Evolutionary conservation across 30 jellyfish, hydroid and myxozoan genomes (phyloP).

Genomic region (Mastigias papua): DNA sequence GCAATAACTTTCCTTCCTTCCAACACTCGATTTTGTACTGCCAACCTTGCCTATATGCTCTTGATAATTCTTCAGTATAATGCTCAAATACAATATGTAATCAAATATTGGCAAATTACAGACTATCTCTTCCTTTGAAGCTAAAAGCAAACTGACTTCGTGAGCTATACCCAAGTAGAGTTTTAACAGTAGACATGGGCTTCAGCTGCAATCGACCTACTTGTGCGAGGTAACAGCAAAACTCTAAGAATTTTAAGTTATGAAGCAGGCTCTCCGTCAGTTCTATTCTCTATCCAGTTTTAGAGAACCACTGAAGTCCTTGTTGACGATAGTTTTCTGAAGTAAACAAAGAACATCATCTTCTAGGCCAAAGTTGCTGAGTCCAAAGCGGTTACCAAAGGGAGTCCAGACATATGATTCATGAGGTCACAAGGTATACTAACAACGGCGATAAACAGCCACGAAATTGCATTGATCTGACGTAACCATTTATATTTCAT

Average conservation of each 20-base stretch:
- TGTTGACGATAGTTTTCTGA: conserved; percentile 8
- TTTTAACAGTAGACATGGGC: not conserved
- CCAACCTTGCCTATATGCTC: conserved; percentile 2
- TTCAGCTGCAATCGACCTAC: conserved; percentile 9
- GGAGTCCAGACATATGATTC: conserved; percentile 10
- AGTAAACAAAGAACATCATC: conserved; percentile 38
- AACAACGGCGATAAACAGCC: too few relatives aligned
- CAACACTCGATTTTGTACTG: conserved; percentile 21
- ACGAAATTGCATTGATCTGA: too few relatives aligned
- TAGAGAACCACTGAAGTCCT: not conserved
- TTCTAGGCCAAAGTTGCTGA: conserved; percentile 2
- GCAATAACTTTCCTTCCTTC: conserved; percentile 39
- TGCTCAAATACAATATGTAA: not conserved
- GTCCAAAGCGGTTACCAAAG: conserved; percentile 11
- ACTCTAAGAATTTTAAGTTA: not conserved
- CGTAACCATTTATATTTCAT: too few relatives aligned
- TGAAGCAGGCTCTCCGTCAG: not conserved
- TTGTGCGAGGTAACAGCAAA: not conserved
- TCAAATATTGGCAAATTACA: not conserved
- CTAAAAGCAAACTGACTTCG: not conserved
- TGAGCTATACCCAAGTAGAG: not conserved
- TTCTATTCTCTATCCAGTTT: not conserved
- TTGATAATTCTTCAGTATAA: not conserved
- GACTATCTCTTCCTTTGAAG: not conserved
- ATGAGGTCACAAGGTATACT: conserved; percentile 5